Conservation (phyloP, 2,797 vertebrate species). For the Betta splendens region DNA sequence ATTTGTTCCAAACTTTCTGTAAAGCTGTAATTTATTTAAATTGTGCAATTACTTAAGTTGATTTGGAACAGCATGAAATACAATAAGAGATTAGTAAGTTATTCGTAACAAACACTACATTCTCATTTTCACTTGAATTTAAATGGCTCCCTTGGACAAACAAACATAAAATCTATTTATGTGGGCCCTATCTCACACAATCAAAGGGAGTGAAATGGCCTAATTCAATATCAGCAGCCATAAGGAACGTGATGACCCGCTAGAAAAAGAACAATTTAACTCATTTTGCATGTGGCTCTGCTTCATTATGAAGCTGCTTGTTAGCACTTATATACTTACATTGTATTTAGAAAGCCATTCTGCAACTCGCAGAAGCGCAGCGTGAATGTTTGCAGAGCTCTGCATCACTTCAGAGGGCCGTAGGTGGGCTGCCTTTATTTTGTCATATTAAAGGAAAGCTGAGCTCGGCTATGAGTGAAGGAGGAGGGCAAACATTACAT, state of each 20-base stretch:
- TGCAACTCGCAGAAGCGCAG: conserved; percentile 39
- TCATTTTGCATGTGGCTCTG: conserved; percentile 28
- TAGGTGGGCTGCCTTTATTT: conserved; percentile 40
- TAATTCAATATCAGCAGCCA: conserved; percentile 24
- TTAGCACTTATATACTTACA: conserved; percentile 35
- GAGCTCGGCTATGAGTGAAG: conserved; percentile 43
- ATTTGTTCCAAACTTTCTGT: conserved; percentile 12
- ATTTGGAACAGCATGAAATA: conserved; percentile 11
- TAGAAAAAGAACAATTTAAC: conserved; percentile 28
- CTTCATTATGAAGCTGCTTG: conserved; percentile 22
- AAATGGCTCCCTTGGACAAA: conserved; percentile 18
- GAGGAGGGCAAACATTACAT: conserved; percentile 62
- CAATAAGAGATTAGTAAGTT: conserved; percentile 9
- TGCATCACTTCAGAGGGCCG: conserved; percentile 41
- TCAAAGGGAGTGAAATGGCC: conserved; percentile 23
- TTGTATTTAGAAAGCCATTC: conserved; percentile 31
- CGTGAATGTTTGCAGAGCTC: conserved; percentile 21
- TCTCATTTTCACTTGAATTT: conserved; percentile 7
- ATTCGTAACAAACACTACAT: conserved; percentile 7
- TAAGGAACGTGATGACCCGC: conserved; percentile 16
- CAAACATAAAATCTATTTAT: conserved; percentile 36
- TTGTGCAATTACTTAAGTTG: conserved; percentile 16
- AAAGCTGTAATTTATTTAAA: conserved; percentile 9
- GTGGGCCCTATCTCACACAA: conserved; percentile 23
- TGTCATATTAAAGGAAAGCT: conserved; percentile 60